Percentiles rank a stretch among this genome's conserved stretches.
Conservation (phyloP, 2,797 vertebrate genomes). For the Pygocentrus nattereri region DNA sequence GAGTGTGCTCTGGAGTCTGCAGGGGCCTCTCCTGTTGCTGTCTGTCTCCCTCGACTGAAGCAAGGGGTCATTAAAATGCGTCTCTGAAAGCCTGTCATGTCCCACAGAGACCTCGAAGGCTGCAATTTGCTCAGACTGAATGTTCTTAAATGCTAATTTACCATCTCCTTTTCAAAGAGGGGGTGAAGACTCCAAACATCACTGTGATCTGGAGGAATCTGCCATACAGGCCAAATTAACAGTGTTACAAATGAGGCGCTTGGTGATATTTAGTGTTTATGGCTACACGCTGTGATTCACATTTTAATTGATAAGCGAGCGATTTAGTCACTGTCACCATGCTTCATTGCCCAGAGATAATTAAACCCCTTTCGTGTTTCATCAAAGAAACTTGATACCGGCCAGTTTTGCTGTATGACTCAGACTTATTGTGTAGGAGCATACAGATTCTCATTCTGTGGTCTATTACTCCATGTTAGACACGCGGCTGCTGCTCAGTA, state of each 20-base stretch:
- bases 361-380: conserved; percentile 24
- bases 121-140: conserved; percentile 40
- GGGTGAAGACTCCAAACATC: not conserved
- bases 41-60: conserved; percentile 17
- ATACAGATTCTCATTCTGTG: conserved; percentile 13
- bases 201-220: not conserved
- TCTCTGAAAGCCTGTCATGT: conserved; percentile 32
- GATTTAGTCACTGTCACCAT: conserved; percentile 8
- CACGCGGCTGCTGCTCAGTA: conserved; percentile 4
- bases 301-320: conserved; percentile 21
- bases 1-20: conserved; percentile 6
- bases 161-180: not conserved
- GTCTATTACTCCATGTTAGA: not conserved
- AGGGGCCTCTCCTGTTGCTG: conserved; percentile 43
- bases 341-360: conserved; percentile 47
- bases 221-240: not conserved
- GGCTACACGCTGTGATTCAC: conserved; percentile 10
- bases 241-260: conserved; percentile 24
- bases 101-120: conserved; percentile 45
- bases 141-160: conserved; percentile 49
- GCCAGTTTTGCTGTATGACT: conserved; percentile 21
- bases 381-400: conserved; percentile 25
- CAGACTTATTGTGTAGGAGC: conserved; percentile 6
- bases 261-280: conserved; percentile 14
- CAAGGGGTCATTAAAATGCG: conserved; percentile 58